Conservation (phyloP, 2,888 invertebrate genomes). For the Diarsia rubi region DNA sequence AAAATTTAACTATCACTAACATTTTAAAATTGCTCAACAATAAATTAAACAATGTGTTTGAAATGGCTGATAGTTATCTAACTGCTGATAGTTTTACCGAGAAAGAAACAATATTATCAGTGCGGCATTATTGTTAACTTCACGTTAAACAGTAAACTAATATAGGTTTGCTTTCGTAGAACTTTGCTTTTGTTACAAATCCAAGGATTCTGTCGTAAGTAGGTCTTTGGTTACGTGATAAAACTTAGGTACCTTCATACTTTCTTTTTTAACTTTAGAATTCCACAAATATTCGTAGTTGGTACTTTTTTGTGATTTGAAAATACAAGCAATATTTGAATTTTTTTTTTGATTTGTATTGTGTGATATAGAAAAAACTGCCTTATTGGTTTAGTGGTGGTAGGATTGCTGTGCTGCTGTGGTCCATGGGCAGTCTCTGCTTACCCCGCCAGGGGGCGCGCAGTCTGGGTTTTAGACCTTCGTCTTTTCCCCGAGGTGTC, state of each 20-base stretch:
- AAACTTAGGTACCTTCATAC: conserved; percentile 12
- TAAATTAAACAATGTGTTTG: conserved; percentile 40
- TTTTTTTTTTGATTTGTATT: no score
- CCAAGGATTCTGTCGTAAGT: conserved; percentile 38
- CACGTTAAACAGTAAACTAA: conserved; percentile 58
- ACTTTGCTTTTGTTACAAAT: conserved; percentile 49
- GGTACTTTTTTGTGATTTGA: neutral
- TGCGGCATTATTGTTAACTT: conserved; percentile 51
- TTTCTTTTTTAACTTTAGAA: conserved; percentile 16
- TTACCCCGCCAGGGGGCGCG: no score
- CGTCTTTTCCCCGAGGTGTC: no score
- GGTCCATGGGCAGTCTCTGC: no score
- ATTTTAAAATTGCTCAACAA: conserved; percentile 7
- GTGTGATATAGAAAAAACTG: no score
- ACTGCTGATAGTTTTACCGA: conserved; percentile 56
- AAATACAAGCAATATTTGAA: no score
- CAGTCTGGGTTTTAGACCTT: no score
- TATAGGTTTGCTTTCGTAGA: conserved; percentile 57
- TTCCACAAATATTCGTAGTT: neutral
- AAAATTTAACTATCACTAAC: neutral
- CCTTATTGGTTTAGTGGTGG: no score
- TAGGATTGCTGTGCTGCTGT: no score
- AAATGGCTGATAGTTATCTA: conserved; percentile 52
- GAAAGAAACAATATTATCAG: conserved; percentile 59
- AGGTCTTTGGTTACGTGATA: conserved; percentile 23